Evolutionary conservation across 2,113 vertebrate genomes (phyloP).

Genomic region (Nerophis ophidion): DNA sequence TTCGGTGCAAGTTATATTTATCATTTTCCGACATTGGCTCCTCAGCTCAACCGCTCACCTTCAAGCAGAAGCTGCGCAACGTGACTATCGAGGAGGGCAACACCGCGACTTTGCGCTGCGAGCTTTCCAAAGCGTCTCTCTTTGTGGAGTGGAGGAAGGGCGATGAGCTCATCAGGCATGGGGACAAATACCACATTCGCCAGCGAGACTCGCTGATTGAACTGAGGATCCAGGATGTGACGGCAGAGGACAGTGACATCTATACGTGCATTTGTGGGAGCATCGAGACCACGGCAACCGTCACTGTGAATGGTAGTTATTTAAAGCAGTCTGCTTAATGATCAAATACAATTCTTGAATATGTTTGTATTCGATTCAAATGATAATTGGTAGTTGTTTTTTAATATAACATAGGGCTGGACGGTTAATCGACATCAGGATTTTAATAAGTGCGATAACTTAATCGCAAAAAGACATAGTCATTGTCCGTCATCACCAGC

Average conservation of each 20-base stretch:
- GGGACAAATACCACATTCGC: constrained; percentile 72
- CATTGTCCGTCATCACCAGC: too few species aligned
- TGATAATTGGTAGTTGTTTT: too few species aligned
- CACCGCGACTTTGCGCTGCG: constrained; percentile 73
- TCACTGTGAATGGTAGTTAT: constrained; percentile 65
- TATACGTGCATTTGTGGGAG: constrained; percentile 68
- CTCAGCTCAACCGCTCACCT: constrained; percentile 73
- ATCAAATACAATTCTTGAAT: too few species aligned
- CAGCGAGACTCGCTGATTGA: constrained; percentile 68
- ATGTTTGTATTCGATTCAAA: too few species aligned
- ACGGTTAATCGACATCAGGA: too few species aligned
- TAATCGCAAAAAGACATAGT: too few species aligned
- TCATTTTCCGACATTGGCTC: constrained; percentile 3
- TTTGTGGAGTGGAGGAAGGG: constrained; percentile 80
- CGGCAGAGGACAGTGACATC: constrained; percentile 67
- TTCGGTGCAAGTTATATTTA: background rate
- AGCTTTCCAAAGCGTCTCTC: constrained; percentile 73
- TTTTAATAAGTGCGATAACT: too few species aligned
- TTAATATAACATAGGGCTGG: too few species aligned
- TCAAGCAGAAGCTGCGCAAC: constrained; percentile 81
- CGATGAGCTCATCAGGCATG: constrained; percentile 63
- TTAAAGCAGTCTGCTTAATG: too few species aligned
- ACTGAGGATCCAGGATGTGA: constrained; percentile 71
- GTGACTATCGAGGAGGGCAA: constrained; percentile 77
- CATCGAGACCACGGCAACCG: constrained; percentile 63